These are phyloP conservation scores for Zoanthus gigantus DNA, from an alignment of 92 coral and sea anemone genomes.

Conservation along the genomic window DNA sequence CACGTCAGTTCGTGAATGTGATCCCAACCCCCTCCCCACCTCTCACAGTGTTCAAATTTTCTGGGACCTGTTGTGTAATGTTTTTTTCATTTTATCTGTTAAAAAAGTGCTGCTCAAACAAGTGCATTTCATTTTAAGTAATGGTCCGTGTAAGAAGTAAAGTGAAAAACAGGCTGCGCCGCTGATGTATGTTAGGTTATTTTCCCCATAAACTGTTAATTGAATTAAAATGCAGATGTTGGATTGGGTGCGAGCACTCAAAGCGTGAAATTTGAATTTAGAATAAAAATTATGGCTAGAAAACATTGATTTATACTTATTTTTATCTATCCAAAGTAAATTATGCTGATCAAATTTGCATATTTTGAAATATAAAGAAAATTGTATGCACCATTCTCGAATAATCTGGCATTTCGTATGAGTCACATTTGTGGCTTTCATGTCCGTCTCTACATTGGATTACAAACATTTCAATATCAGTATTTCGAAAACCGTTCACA, in stretches of 20 bases:
- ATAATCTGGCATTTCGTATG: slow-evolving; percentile 24
- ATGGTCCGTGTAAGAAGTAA: slow-evolving; percentile 8
- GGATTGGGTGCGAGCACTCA: slow-evolving; percentile 8
- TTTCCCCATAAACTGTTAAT: slow-evolving; percentile 10
- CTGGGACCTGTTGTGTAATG: no score
- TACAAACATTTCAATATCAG: slow-evolving; percentile 6
- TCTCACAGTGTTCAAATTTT: no score
- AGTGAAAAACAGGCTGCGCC: slow-evolving; percentile 35
- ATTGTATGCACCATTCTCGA: slow-evolving; percentile 16
- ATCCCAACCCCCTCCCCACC: no score
- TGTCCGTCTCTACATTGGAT: slow-evolving; percentile 30
- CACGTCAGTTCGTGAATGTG: no score
- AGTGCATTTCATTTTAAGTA: neutral
- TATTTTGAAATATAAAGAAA: slow-evolving; percentile 31
- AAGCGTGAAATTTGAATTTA: slow-evolving; percentile 39
- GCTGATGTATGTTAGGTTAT: slow-evolving; percentile 14
- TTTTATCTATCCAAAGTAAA: neutral
- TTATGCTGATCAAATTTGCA: slow-evolving; percentile 17
- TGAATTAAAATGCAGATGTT: slow-evolving; percentile 2
- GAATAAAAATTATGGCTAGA: slow-evolving; percentile 9
- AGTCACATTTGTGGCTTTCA: neutral
- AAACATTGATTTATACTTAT: neutral
- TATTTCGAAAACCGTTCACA: slow-evolving; percentile 10
- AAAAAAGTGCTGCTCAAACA: no score
- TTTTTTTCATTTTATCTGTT: no score